These are phyloP conservation scores for Polylopha cassiicola DNA, from an alignment of 2,888 invertebrate species.

Conservation along the genomic window DNA sequence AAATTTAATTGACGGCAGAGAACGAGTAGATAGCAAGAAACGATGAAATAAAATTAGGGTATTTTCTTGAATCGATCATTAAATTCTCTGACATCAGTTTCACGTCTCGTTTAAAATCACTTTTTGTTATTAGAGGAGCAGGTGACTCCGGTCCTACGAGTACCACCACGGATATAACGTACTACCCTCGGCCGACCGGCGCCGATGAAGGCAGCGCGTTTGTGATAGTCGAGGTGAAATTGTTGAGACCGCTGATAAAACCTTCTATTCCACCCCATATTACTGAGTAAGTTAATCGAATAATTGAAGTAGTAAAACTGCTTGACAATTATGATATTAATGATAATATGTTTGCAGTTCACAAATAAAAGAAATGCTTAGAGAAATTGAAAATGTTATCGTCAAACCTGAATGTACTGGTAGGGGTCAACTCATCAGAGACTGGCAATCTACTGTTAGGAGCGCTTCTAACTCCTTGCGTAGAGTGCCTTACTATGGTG, in stretches of 20 bases:
- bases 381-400: conserved; percentile 36
- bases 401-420: conserved; percentile 48
- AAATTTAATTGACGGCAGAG: no score
- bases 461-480: conserved; percentile 43
- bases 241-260: conserved; percentile 45
- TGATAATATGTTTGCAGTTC: conserved; percentile 29
- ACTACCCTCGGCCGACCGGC: conserved; percentile 37
- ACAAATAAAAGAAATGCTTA: conserved; percentile 51
- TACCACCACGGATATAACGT: conserved; percentile 29
- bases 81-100: no score
- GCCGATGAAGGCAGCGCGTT: conserved; percentile 51
- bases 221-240: conserved; percentile 50
- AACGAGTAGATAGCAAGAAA: no score
- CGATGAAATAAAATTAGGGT: no score
- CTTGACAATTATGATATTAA: background rate
- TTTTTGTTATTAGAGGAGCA: conserved; percentile 28
- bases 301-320: no score
- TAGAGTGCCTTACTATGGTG: conserved; percentile 61
- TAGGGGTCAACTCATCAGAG: conserved; percentile 48
- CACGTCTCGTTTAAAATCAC: no score
- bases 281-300: conserved; percentile 35
- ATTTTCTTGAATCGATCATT: no score
- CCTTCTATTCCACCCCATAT: conserved; percentile 43
- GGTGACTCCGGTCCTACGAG: conserved; percentile 31
- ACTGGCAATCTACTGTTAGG: conserved; percentile 50